Evolutionary conservation across 53 echinoderm and acorn worm species (phyloP).

Genomic region (Astropecten irregularis): DNA sequence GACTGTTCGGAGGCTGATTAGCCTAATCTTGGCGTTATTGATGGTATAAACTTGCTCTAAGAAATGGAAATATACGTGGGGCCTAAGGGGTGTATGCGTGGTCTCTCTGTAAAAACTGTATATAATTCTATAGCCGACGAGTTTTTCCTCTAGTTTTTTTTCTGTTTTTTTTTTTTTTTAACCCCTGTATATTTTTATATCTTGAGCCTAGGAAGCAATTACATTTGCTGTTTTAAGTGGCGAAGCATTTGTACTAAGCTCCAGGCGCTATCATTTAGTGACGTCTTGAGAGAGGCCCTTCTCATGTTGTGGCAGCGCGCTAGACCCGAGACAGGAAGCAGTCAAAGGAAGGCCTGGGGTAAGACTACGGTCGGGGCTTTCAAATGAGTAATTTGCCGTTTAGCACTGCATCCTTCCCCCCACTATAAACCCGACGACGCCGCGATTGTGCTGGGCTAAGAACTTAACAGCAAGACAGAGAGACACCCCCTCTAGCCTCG

Average conservation of each 20-base stretch:
- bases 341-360: slow-evolving; percentile 2
- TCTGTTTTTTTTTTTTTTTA: too few relatives aligned
- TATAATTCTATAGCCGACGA: too few relatives aligned
- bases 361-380: slow-evolving; percentile 27
- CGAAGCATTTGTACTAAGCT: slow-evolving; percentile 31
- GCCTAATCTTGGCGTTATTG: slow-evolving; percentile 7
- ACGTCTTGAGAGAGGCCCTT: slow-evolving; percentile 1
- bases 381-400: slow-evolving; percentile 59
- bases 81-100: neutral
- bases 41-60: neutral
- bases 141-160: too few relatives aligned
- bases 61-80: slow-evolving; percentile 4
- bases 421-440: neutral
- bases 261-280: slow-evolving; percentile 1
- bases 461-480: too few relatives aligned
- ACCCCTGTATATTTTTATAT: neutral
- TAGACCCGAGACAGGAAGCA: slow-evolving; percentile 31
- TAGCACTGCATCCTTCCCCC: slow-evolving; percentile 9
- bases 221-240: slow-evolving; percentile 41
- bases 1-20: slow-evolving; percentile 28
- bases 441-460: too few relatives aligned
- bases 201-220: slow-evolving; percentile 34
- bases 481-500: slow-evolving; percentile 12
- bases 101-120: too few relatives aligned
- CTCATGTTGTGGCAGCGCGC: neutral